Evolutionary conservation across 1,140 invertebrate species (phyloP).

Genomic region (Condylostylus longicornis): DNA sequence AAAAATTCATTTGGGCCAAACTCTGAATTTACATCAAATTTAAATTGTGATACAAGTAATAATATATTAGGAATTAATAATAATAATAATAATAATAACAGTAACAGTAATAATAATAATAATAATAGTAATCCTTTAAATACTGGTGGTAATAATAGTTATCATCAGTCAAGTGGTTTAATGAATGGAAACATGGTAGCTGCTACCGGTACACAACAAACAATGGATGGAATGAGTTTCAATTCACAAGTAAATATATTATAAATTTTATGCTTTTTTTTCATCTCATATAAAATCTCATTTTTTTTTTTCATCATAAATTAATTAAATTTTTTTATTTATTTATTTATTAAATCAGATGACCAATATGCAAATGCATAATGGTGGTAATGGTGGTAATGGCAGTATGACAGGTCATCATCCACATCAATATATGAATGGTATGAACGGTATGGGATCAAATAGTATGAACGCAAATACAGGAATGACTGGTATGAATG

Average conservation of each 20-base stretch:
- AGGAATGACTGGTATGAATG: conserved; percentile 2
- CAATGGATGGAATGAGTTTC: conserved; percentile 28
- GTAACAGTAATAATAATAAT: conserved; percentile 1
- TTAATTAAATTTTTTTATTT: conserved; percentile 1
- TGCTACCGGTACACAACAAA: conserved; percentile 11
- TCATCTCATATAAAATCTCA: conserved; percentile 1
- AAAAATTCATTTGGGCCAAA: conserved; percentile 30
- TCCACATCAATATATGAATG: conserved; percentile 12
- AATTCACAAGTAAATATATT: conserved; percentile 24
- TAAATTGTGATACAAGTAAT: background rate
- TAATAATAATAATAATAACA: conserved; percentile 8
- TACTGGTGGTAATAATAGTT: conserved; percentile 24
- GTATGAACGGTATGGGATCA: conserved; percentile 2
- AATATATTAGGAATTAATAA: conserved; percentile 6
- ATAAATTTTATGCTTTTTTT: background rate
- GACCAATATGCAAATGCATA: conserved; percentile 20
- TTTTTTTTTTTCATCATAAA: background rate
- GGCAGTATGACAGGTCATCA: conserved; percentile 7
- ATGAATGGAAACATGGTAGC: conserved; percentile 14
- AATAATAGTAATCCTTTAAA: conserved; percentile 10
- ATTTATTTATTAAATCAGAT: background rate
- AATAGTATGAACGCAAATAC: conserved; percentile 5
- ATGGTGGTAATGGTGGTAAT: conserved; percentile 6
- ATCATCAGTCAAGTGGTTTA: conserved; percentile 19
- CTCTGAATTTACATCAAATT: conserved; percentile 24